Evolutionary conservation across 2,888 invertebrate species (phyloP).

Genomic region (Trichogramma dendrolimi): DNA sequence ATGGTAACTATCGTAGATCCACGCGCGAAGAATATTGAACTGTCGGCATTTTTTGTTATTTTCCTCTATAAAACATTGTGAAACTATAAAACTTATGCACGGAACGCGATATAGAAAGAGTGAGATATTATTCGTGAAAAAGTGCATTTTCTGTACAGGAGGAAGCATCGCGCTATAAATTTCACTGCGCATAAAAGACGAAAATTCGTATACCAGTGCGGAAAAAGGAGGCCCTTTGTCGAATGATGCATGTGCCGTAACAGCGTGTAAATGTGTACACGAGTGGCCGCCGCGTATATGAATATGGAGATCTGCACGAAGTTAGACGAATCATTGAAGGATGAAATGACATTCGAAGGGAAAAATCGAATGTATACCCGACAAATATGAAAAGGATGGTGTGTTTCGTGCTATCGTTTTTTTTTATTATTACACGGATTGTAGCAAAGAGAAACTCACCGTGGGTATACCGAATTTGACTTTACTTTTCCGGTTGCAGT

Average conservation of each 20-base stretch:
- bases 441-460: background rate
- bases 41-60: too few species aligned
- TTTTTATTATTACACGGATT: constrained; percentile 7
- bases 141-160: background rate
- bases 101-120: background rate
- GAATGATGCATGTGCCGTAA: background rate
- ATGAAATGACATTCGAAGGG: constrained; percentile 31
- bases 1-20: too few species aligned
- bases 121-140: too few species aligned
- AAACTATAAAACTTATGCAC: too few species aligned
- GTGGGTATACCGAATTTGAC: constrained; percentile 2
- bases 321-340: constrained; percentile 24
- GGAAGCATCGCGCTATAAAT: background rate
- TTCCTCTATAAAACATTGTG: too few species aligned
- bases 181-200: constrained; percentile 11
- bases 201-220: constrained; percentile 5
- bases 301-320: too few species aligned
- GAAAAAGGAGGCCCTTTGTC: too few species aligned
- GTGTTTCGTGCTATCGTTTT: constrained; percentile 25
- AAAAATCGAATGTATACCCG: constrained; percentile 14
- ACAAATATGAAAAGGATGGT: constrained; percentile 11
- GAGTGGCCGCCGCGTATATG: background rate
- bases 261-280: background rate
- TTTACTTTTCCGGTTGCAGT: background rate
- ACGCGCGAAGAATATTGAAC: too few species aligned